A percentile compares a stretch with the other conserved stretches of the same genome.
Conservation (phyloP, 2,888 invertebrate species). For the Drosophila antonietae region DNA sequence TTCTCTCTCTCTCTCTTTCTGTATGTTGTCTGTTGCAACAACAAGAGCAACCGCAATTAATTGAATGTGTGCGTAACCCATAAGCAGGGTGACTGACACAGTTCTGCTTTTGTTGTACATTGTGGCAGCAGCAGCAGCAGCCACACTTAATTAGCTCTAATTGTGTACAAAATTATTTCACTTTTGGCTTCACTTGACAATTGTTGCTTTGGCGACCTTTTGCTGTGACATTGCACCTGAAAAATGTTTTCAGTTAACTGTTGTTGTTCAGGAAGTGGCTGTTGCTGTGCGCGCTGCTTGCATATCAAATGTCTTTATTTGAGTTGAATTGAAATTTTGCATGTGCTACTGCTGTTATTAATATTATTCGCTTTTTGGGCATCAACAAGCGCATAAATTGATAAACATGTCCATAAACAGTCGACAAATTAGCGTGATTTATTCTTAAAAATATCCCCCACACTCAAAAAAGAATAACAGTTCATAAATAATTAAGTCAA, state of each 20-base stretch:
- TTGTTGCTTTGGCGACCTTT: conserved; percentile 32
- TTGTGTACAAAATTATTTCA: neutral
- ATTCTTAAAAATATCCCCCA: conserved; percentile 50
- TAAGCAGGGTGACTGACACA: conserved; percentile 54
- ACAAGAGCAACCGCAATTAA: conserved; percentile 37
- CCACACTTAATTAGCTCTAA: conserved; percentile 15
- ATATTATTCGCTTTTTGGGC: conserved; percentile 12
- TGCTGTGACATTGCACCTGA: conserved; percentile 73
- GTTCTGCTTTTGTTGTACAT: conserved; percentile 31
- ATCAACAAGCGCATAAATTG: conserved; percentile 69
- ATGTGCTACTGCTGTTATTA: conserved; percentile 10
- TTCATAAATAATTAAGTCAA: conserved; percentile 6
- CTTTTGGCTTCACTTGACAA: conserved; percentile 5
- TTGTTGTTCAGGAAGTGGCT: conserved; percentile 44
- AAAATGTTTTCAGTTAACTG: conserved; percentile 18
- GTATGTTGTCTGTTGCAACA: conserved; percentile 15
- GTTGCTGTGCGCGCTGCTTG: conserved; percentile 25
- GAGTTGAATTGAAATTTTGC: conserved; percentile 13
- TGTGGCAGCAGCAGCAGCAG: conserved; percentile 5
- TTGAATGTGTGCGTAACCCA: conserved; percentile 34
- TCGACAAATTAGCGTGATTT: conserved; percentile 61
- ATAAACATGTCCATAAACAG: conserved; percentile 60
- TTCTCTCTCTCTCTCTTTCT: conserved; percentile 4
- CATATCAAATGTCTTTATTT: conserved; percentile 34
- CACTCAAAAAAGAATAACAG: neutral